Evolutionary conservation across 2,797 vertebrate genomes (phyloP), one percentile per base, ranked within the genome.

Genomic region (Channallabes apus): DNA sequence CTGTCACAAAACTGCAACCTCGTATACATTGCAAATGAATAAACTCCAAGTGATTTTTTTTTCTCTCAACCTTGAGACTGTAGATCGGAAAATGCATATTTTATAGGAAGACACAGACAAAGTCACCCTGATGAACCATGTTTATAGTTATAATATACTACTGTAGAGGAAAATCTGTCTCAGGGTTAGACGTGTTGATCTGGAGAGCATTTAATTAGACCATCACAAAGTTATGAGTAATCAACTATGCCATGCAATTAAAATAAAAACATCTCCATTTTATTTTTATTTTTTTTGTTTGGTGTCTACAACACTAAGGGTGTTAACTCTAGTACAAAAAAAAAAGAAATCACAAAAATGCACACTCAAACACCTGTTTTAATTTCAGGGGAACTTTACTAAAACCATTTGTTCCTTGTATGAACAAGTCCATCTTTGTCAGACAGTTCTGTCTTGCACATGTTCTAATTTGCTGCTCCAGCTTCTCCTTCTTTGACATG

Each of bases 391-490:
- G 9, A 29, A 59, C 32, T 78, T 78, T n/a, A 38, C 18, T 38
- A 80, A 62, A 59, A 38, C 3, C 32, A 32, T 61, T 62, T 67
- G 41, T 69, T n/a, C 56, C 67, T 59, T 82, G 77, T 80, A 80
- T 80, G 77, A 80, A 80, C 77, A 80, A 62, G 77, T 80, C 59
- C 59, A 80, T 80, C 77, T 27, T 24, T 64, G 77, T 64, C 59
- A 80, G 77, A 80, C 24, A n/a, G 22, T 62, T 79, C 77, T 62
- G 77, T 41, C 22, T 59, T 79, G 77, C 58, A 46, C 69, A 3
- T 58, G 20, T 46, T 82, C 32, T 51, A 27, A 38, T 75, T 81
- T 64, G 46, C 61, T 64, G 56, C 27, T 73, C 38, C 41, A 64
- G 29, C 12, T 41, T 75, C 71, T 85, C 27, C 14, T 24, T 76